phyloP scores from a whole-genome alignment of 2,797 vertebrate species.

The Uromys caudimaculatus region DNA sequence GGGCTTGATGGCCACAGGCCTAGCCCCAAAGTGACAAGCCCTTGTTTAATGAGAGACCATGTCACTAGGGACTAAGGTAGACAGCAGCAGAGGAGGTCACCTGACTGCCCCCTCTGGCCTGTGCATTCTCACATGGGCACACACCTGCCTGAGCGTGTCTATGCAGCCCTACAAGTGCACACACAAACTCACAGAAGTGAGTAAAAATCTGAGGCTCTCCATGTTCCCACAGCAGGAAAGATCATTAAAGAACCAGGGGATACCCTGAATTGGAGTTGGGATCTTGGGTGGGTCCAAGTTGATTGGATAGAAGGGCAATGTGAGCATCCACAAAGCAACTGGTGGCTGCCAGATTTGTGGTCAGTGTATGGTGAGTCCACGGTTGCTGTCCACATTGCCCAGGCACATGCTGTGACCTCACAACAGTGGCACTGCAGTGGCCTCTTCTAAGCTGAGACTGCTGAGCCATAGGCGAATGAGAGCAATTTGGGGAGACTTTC shows the following conservation, averaged over 20 bases:
- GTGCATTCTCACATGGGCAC: neutral
- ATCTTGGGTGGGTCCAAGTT: neutral
- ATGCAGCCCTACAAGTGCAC: neutral
- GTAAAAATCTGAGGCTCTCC: neutral
- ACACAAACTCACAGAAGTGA: neutral
- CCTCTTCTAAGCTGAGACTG: neutral
- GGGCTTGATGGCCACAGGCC: neutral
- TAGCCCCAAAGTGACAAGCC: neutral
- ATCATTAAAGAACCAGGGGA: neutral
- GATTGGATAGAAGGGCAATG: neutral
- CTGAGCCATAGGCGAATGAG: neutral
- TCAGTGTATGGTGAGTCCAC: neutral
- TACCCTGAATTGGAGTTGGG: neutral
- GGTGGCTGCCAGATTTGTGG: neutral
- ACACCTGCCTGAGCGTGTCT: neutral
- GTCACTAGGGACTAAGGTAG: neutral
- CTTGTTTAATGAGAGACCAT: neutral
- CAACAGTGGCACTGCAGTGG: too few species aligned
- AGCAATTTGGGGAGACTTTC: neutral
- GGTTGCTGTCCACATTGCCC: neutral
- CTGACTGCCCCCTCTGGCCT: neutral
- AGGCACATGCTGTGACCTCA: too few species aligned
- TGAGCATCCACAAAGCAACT: too few species aligned
- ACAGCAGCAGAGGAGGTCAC: neutral
- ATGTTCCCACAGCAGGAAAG: neutral